Evolutionary conservation across 2,113 vertebrate genomes (phyloP).

Genomic region (Datnioides undecimradiatus): DNA sequence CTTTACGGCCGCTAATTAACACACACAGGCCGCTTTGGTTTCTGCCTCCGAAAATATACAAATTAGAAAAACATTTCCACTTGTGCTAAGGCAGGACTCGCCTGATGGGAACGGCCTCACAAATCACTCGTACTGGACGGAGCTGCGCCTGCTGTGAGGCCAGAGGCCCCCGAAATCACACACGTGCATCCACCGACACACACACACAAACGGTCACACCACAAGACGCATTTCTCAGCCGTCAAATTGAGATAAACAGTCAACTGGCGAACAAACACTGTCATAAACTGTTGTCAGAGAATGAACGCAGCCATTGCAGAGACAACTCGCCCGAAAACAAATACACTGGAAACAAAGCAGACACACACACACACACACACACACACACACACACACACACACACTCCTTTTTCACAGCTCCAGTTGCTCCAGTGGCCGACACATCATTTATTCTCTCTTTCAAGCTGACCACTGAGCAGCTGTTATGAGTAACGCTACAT

Average conservation of each 20-base stretch:
- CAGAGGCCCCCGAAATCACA: neutral
- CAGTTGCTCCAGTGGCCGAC: conserved; percentile 37
- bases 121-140: conserved; percentile 47
- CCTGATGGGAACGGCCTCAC: conserved; percentile 59
- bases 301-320: conserved; percentile 17
- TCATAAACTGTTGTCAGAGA: neutral
- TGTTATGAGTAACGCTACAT: conserved; percentile 73
- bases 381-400: too few species aligned
- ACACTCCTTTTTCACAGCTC: conserved; percentile 16
- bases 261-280: conserved; percentile 17
- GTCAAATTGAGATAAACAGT: conserved; percentile 24
- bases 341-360: conserved; percentile 66
- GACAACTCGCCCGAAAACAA: conserved; percentile 40
- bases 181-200: neutral
- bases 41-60: conserved; percentile 84
- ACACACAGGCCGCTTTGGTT: conserved; percentile 73
- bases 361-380: too few species aligned
- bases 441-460: conserved; percentile 61
- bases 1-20: conserved; percentile 85
- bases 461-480: conserved; percentile 45
- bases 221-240: conserved; percentile 1
- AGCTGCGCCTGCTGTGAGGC: neutral
- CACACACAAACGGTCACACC: too few species aligned
- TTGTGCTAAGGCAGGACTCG: conserved; percentile 63
- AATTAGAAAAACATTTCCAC: conserved; percentile 85